Evolutionary conservation across 35 echinoderm and acorn worm species (phyloP).

Genomic region (Diadema setosum): DNA sequence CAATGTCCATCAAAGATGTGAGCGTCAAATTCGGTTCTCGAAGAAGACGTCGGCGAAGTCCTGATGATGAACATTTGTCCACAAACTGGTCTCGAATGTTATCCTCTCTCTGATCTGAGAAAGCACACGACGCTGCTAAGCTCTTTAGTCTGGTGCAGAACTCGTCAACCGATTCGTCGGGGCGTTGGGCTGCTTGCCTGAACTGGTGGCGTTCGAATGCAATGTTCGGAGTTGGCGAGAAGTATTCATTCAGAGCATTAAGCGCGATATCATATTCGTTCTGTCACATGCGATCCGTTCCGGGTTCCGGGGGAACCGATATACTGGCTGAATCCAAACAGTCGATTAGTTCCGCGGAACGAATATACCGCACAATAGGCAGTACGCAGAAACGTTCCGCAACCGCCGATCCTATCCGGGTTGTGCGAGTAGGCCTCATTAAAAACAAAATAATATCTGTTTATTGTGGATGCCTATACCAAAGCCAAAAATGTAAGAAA

Average conservation of each 20-base stretch:
- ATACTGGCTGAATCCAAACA: no score
- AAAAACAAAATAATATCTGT: no score
- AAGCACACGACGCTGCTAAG: neutral
- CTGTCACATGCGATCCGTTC: neutral
- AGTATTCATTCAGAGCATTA: neutral
- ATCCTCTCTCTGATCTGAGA: neutral
- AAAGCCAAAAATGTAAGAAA: no score
- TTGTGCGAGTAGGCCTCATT: no score
- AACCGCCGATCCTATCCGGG: no score
- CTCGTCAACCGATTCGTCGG: neutral
- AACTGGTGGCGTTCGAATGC: neutral
- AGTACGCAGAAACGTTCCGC: no score
- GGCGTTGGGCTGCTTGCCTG: neutral
- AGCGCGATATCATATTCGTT: neutral
- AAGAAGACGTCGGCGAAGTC: neutral
- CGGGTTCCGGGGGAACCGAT: no score
- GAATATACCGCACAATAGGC: no score
- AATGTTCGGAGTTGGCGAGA: neutral
- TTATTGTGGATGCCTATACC: no score
- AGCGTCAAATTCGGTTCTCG: neutral
- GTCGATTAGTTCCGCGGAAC: no score
- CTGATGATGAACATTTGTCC: neutral
- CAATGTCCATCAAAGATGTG: neutral
- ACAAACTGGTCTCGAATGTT: neutral
- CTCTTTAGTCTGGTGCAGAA: neutral